Evolutionary conservation across 2,888 invertebrate genomes (phyloP).

Genomic region (Ormyrus labotus): DNA sequence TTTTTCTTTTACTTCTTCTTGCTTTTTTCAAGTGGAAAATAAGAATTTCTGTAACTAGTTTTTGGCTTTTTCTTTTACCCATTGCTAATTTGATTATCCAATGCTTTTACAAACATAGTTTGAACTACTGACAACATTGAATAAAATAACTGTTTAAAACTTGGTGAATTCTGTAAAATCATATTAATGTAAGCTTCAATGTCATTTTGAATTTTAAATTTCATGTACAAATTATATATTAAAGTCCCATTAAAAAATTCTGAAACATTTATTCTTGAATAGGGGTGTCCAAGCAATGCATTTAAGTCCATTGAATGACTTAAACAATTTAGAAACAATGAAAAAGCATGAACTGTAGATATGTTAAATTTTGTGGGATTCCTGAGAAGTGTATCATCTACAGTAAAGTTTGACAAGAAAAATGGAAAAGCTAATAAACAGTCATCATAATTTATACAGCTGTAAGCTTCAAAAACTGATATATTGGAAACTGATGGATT

Average conservation of each 20-base stretch:
- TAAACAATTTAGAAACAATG: conserved; percentile 82
- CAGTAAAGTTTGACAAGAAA: conserved; percentile 79
- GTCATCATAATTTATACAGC: conserved; percentile 78
- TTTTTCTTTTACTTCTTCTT: conserved; percentile 13
- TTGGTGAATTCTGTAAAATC: conserved; percentile 68
- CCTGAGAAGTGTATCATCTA: conserved; percentile 78
- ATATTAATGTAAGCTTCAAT: conserved; percentile 77
- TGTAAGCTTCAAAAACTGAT: conserved; percentile 75
- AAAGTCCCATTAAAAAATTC: conserved; percentile 86
- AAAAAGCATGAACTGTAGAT: conserved; percentile 80
- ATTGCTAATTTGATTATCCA: conserved; percentile 48
- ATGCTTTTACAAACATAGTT: conserved; percentile 53
- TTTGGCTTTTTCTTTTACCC: conserved; percentile 51
- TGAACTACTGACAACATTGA: conserved; percentile 61
- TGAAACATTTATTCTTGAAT: conserved; percentile 78
- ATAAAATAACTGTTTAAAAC: conserved; percentile 66
- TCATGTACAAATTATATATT: conserved; percentile 82
- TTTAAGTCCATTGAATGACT: conserved; percentile 81
- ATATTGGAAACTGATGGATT: conserved; percentile 57
- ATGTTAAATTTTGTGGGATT: conserved; percentile 78
- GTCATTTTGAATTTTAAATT: conserved; percentile 79
- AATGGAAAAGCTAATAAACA: conserved; percentile 79
- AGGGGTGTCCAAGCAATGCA: conserved; percentile 80
- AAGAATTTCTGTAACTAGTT: conserved; percentile 63
- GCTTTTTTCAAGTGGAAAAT: conserved; percentile 55